These are phyloP conservation scores for Tarsius wallacei DNA, from an alignment of 2,797 vertebrate genomes.

Conservation along the genomic window DNA sequence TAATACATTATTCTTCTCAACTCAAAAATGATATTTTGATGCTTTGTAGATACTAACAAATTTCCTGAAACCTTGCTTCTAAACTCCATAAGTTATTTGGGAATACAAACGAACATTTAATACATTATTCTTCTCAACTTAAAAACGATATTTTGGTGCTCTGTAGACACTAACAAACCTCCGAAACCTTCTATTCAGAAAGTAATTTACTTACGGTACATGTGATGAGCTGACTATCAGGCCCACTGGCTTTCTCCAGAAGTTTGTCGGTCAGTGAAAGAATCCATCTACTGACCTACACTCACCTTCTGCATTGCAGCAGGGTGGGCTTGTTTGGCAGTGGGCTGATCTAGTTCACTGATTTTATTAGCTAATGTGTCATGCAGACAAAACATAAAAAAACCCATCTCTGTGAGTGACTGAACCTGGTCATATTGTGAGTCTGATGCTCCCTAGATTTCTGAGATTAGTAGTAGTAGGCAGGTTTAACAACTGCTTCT, in stretches of 20 bases:
- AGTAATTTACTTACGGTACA: not conserved
- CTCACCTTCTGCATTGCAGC: rapidly evolving
- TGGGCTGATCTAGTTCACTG: not conserved
- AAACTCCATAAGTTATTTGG: not conserved
- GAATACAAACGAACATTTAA: not conserved
- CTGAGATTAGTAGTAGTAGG: not conserved
- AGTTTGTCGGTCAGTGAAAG: not conserved
- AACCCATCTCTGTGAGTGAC: not conserved
- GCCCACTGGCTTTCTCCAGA: not conserved
- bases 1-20: not conserved
- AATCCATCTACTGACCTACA: rapidly evolving
- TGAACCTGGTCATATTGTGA: rapidly evolving
- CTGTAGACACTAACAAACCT: not conserved
- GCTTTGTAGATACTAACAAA: not conserved
- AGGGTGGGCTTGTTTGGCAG: rapidly evolving
- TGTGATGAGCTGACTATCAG: not conserved
- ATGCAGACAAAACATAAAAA: not conserved
- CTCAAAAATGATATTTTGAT: not conserved
- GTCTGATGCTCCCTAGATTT: not conserved
- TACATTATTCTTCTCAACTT: not conserved
- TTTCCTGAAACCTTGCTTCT: not conserved
- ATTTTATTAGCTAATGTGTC: not conserved
- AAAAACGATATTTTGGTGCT: not conserved
- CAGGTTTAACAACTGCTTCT: not conserved
- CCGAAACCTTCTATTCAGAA: not conserved